These are phyloP conservation scores for Pteria penguin DNA, from an alignment of 2,888 invertebrate genomes.

Conservation along the genomic window DNA sequence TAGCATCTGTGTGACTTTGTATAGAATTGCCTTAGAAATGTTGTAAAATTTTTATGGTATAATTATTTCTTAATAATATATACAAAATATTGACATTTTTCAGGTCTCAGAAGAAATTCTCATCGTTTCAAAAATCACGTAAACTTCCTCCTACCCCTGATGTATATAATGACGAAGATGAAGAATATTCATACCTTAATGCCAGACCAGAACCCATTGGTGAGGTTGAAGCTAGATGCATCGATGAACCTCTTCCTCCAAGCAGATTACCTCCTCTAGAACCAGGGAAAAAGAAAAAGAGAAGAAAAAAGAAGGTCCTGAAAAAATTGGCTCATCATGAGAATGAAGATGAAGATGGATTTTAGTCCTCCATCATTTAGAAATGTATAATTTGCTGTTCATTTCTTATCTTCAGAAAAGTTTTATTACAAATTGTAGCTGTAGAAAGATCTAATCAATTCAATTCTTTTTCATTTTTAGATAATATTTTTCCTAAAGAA, in stretches of 20 bases:
- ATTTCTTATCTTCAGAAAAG: no score
- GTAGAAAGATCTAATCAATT: no score
- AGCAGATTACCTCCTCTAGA: conserved; percentile 29
- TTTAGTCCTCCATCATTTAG: no score
- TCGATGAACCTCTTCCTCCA: conserved; percentile 10
- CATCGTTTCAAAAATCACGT: neutral
- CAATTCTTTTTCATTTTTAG: no score
- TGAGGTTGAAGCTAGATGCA: conserved; percentile 12
- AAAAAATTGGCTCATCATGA: conserved; percentile 39
- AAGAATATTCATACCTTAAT: conserved; percentile 18
- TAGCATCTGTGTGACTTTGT: no score
- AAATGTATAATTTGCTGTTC: no score
- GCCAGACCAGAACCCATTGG: conserved; percentile 22
- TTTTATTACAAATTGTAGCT: no score
- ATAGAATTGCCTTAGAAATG: no score
- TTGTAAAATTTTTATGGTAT: no score
- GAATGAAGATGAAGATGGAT: conserved; percentile 1
- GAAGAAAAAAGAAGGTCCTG: conserved; percentile 44
- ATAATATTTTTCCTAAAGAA: no score
- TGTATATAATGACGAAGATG: neutral
- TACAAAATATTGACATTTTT: no score
- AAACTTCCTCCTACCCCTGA: neutral
- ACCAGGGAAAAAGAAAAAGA: conserved; percentile 23
- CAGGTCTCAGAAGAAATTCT: neutral
- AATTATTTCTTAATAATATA: no score